Base-by-base conservation (phyloP, 2,113 vertebrate genomes). In the Chaetodon trifascialis region DNA sequence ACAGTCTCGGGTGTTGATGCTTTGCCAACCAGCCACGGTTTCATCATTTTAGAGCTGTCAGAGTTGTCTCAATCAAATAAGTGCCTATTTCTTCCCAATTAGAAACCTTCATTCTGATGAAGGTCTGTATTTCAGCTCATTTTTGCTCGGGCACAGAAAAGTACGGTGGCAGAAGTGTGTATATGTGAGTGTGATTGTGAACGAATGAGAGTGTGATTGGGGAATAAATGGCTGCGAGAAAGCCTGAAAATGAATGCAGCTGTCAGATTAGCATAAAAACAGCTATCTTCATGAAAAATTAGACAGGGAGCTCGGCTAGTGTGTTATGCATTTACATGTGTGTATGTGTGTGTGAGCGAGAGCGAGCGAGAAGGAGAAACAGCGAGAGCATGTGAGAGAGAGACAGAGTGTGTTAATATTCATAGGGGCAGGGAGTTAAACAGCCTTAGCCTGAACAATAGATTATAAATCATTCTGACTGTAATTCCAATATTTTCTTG, bases 401-500 rank as follows among this genome's bases (percentile, higher is more conserved):
- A 86, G 64, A 68, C 17, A 54, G 58, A 89, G 71, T 67, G 62
- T 76, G 88, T 91, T 95, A 93, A 92, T 93, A 94, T 94, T 91
- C 88, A 93, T 84, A 80, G 80, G 67, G 56, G 75, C 82, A 74
- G 80, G 58, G 80, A 89, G 86, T 91, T 92, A 90, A 94, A 92
- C 86, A 91, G 84, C 87, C 90, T 89, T 71, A 83, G 85, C 82
- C 76, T 65, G 80, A 93, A 93, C 87, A 94, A 92, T 88, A 87
- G 85, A 91, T 83, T 83, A 92, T 95, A 94, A 93, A 95, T 95
- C 92, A 94, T 88, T 86, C 62, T 86, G 88, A 92, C 86, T 93
- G 87, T 92, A 94, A 94, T 93, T 91, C 75, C 90, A 76, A 91
- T 92, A 92, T 89, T 92, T 93, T 94, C 89, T 91, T 93, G 91